Base-by-base conservation (phyloP, 1,140 invertebrate genomes). In the Cryptotermes secundus region DNA sequence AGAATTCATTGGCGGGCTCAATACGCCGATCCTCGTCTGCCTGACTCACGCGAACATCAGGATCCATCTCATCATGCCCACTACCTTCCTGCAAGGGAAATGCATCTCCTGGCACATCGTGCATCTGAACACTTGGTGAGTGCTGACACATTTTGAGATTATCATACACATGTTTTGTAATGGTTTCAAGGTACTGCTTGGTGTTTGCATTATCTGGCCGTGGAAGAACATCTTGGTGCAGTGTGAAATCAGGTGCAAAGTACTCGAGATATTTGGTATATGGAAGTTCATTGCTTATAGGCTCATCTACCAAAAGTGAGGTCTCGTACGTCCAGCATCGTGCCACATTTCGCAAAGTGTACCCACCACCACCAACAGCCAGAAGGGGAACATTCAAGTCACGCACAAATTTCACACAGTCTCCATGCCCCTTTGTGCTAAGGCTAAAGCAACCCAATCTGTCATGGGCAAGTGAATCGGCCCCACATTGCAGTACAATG, bases 311-410 rank as follows among this genome's bases (percentile, higher is more conserved):
- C 0, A 99, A 90, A 3, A 99, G 90, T 0, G 98, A 98, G 0
- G 99, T 99, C 90, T 99, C 99, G 87, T 99, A 99, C 0, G 99
- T 99, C 99, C 99, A 99, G 89, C 98, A 99, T 79, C 99, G 92
- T 0, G 99, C 98, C 1, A 99, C 99, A 89, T 99, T 99, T 83
- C 98, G 92, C 12, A 99, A 91, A 0, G 98, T 99, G 88, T 99
- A 99, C 85, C 98, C 98, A 36, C 98, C 98, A 3, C 97, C 99
- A 12, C 99, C 99, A 0, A 99, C 94, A 0, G 99, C 96, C 34
- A 99, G 90, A 1, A 99, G 92, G 0, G 99, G 99, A 24, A 99
- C 93, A 89, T 98, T 98, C 1, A 99, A 91, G 86, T 95, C 96
- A 89, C 98, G 97, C 16, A 99, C 97, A 89, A 98, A 99, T 88